These are phyloP conservation scores for Phalloptychus januarius DNA, from an alignment of 2,797 vertebrate species.

Conservation along the genomic window DNA sequence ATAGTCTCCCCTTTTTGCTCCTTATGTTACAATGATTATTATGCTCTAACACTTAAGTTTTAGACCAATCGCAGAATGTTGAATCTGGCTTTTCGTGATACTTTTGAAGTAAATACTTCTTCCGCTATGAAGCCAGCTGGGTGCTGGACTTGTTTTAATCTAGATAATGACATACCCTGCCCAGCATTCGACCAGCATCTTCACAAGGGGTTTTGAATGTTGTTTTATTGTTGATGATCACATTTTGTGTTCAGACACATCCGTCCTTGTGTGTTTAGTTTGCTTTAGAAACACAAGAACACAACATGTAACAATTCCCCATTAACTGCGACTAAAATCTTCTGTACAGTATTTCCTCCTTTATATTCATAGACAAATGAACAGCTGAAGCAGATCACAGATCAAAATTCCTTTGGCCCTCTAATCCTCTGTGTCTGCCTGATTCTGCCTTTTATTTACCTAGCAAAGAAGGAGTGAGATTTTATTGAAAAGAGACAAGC, in stretches of 20 bases:
- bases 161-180: no score
- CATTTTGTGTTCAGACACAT: background rate
- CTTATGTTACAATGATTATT: background rate
- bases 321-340: background rate
- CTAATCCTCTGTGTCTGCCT: slow-evolving; percentile 53
- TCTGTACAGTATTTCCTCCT: background rate
- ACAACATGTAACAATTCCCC: slow-evolving; percentile 20
- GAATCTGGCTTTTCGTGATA: background rate
- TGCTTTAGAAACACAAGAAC: slow-evolving; percentile 16
- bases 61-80: background rate
- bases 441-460: slow-evolving; percentile 37
- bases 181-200: background rate
- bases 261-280: background rate
- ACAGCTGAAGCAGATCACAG: slow-evolving; percentile 18
- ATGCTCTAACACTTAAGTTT: background rate
- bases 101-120: background rate
- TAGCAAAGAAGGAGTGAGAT: slow-evolving; percentile 38
- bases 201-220: background rate
- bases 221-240: background rate
- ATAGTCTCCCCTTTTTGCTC: background rate
- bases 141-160: background rate
- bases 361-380: slow-evolving; percentile 23
- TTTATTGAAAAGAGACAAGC: slow-evolving; percentile 58
- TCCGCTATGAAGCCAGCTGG: background rate
- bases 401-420: slow-evolving; percentile 51